These are phyloP conservation scores for Pundamilia nyererei DNA, from an alignment of 2,113 vertebrate species.

Conservation along the genomic window DNA sequence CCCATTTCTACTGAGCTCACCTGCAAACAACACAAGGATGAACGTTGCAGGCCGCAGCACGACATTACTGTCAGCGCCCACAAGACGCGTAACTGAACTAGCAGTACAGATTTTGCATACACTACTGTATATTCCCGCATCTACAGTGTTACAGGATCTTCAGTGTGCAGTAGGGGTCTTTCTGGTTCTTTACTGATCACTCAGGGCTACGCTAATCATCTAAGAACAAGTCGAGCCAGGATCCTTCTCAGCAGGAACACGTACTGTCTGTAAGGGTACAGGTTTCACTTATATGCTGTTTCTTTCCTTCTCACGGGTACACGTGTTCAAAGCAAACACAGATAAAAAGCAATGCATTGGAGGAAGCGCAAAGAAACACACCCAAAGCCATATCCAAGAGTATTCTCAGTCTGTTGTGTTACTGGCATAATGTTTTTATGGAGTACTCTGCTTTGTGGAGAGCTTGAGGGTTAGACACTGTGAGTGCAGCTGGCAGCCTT, in stretches of 20 bases:
- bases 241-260: not conserved
- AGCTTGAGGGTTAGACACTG: not conserved
- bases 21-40: not conserved
- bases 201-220: conserved; percentile 42
- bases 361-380: not conserved
- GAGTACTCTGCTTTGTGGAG: not conserved
- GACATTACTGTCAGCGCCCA: conserved; percentile 9
- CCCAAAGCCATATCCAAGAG: conserved; percentile 4
- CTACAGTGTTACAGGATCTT: not conserved
- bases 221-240: conserved; percentile 9
- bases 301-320: not conserved
- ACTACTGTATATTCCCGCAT: not conserved
- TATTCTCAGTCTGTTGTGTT: not conserved
- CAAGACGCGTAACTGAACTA: conserved; percentile 13
- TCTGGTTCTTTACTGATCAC: conserved; percentile 4
- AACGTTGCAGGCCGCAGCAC: not conserved
- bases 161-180: not conserved
- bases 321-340: not conserved
- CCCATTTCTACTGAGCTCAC: not conserved
- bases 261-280: not conserved
- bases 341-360: not conserved
- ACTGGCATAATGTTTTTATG: not conserved
- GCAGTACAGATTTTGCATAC: not conserved
- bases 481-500: not conserved
- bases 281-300: not conserved